Base-by-base conservation (phyloP, 2,888 invertebrate genomes). In the Drosophila cognata region DNA sequence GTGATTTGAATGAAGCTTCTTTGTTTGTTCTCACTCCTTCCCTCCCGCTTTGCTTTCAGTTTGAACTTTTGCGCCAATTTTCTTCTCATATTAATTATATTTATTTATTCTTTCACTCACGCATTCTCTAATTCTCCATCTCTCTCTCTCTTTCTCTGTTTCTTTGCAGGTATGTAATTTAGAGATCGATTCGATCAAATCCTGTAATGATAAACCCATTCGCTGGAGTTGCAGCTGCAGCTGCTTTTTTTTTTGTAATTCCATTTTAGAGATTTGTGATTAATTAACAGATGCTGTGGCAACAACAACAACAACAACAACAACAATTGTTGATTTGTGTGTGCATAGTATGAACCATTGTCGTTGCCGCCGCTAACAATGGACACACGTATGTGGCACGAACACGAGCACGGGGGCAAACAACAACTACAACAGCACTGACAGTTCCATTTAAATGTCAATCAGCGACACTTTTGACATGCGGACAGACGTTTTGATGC, bases 391-490 rank as follows among this genome's bases (percentile, higher is more conserved):
- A 73, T 77, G 71, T 71, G 76, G 50, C 76, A 59, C 69, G 58
- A 16, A 64, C 74, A 75, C 64, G 56, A 48, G 50, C 79, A 79
- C 43, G 67, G 63, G 50, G 64, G 55, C 74, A 63, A 57, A 21
- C 46, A 51, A 51, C 63, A 43, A 62, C 55, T 56, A 77, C 75
- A 60, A 77, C 57, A 53, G 25, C 77, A 84, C 75, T 77, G 84
- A 84, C 79, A 84, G 83, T 82, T 82, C 80, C 82, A 83, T 83
- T 87, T 87, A 87, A 87, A 84, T 84, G 86, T 87, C 86, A 87
- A 88, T 87, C 87, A 79, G 76, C 75, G 55, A 75, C 71, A 84
- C 73, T 79, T 69, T 69, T 85, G 78, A 88, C 81, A 75, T 72
- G 71, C 59, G 66, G 33, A 52, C 73, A 52, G 73, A 71, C 73